Percentiles rank a stretch among this genome's conserved stretches.
These are phyloP conservation scores for Drosophila quadrilineata DNA, from an alignment of 1,140 invertebrate genomes.

Conservation along the genomic window DNA sequence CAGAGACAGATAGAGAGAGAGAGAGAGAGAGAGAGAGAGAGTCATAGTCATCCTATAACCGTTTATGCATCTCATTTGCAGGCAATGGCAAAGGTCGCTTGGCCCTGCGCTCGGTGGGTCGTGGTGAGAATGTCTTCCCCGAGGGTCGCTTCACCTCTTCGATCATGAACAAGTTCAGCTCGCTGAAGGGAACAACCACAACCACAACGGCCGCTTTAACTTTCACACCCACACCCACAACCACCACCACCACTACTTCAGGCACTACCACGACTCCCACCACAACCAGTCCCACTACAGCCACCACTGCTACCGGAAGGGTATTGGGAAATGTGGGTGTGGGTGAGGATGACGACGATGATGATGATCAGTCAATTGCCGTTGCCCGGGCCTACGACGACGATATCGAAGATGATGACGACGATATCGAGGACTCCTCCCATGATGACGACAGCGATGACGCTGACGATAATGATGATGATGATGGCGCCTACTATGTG, in stretches of 20 bases:
- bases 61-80: background rate
- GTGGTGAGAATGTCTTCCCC: conserved; percentile 13
- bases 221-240: background rate
- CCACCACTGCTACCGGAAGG: background rate
- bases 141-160: conserved; percentile 51
- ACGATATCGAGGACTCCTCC: conserved; percentile 30
- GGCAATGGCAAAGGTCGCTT: conserved; percentile 25
- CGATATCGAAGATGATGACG: conserved; percentile 28
- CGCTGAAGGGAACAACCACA: conserved; percentile 25
- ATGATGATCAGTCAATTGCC: background rate
- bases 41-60: background rate
- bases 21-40: too few species aligned
- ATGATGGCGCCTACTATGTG: conserved; percentile 39
- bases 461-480: conserved; percentile 29
- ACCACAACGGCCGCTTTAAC: background rate
- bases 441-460: background rate
- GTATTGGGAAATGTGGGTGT: background rate
- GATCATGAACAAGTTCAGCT: conserved; percentile 51
- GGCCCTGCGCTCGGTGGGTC: conserved; percentile 16
- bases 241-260: background rate
- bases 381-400: conserved; percentile 7
- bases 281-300: background rate
- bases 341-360: background rate
- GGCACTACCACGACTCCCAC: background rate
- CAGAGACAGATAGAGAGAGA: too few species aligned